A percentile compares a stretch with the other conserved stretches of the same genome.
These are phyloP conservation scores for Venturia canescens DNA, from an alignment of 1,140 invertebrate species.

Conservation along the genomic window DNA sequence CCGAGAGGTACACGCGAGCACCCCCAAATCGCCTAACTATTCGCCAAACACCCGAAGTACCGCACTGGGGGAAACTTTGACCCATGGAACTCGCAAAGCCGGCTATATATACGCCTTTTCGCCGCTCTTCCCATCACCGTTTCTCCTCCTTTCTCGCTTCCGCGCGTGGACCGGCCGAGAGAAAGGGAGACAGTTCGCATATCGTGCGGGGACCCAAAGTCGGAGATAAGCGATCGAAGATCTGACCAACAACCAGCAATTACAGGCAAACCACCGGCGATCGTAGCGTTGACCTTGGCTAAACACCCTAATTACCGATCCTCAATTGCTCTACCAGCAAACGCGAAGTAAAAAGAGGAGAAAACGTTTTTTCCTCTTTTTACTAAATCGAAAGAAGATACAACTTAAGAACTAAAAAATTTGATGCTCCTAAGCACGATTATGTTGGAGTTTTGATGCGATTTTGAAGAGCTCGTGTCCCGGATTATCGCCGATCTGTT, in stretches of 20 bases:
- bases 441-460: no score
- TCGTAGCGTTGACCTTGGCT: slow-evolving; percentile 24
- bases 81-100: slow-evolving; percentile 56
- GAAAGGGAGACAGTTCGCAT: neutral
- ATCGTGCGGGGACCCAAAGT: slow-evolving; percentile 8
- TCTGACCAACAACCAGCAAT: slow-evolving; percentile 64
- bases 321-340: slow-evolving; percentile 9
- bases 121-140: neutral
- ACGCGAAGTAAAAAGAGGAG: no score
- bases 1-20: slow-evolving; percentile 39
- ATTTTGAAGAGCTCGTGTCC: no score
- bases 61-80: slow-evolving; percentile 66
- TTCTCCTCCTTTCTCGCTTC: slow-evolving; percentile 61
- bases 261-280: slow-evolving; percentile 48
- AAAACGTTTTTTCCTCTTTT: no score
- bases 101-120: slow-evolving; percentile 24
- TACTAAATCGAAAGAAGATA: no score
- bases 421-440: no score
- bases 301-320: slow-evolving; percentile 31
- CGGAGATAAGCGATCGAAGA: slow-evolving; percentile 59
- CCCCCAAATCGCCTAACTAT: slow-evolving; percentile 70
- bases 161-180: slow-evolving; percentile 37
- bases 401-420: neutral
- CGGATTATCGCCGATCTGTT: no score
- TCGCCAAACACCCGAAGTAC: slow-evolving; percentile 68